These are phyloP conservation scores for Lutjanus erythropterus DNA, from an alignment of 2,113 vertebrate genomes.

Conservation along the genomic window DNA sequence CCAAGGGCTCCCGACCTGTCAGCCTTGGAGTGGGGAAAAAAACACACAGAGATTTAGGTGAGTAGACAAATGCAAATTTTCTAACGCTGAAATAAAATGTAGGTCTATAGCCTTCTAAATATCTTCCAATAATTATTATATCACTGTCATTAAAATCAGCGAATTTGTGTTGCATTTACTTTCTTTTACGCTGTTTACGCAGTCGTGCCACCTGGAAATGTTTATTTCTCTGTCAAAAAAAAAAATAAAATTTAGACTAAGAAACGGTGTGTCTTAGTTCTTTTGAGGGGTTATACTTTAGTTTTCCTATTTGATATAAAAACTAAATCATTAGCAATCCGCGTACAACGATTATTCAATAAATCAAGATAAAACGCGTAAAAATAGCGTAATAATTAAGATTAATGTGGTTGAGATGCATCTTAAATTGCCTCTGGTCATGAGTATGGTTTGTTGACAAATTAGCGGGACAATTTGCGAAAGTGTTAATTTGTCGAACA, in stretches of 20 bases:
- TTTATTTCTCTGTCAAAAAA: background rate
- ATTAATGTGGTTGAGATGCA: background rate
- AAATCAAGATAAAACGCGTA: background rate
- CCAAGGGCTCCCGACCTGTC: constrained; percentile 93
- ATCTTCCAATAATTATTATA: background rate
- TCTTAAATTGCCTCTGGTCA: background rate
- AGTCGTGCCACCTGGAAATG: background rate
- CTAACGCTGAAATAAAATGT: background rate
- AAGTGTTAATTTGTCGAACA: background rate
- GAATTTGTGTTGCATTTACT: background rate
- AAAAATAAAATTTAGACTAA: background rate
- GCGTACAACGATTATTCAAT: background rate
- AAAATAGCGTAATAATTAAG: background rate
- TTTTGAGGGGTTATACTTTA: too few relatives aligned
- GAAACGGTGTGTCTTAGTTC: accelerated
- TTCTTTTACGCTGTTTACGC: background rate
- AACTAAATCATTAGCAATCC: background rate
- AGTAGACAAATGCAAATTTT: background rate
- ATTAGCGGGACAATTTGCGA: background rate
- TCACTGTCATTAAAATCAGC: background rate
- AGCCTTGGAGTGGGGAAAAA: constrained; percentile 80
- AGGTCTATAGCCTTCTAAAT: background rate
- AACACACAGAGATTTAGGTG: background rate
- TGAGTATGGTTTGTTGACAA: background rate
- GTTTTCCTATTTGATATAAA: background rate